phyloP scores from a whole-genome alignment of 2,888 invertebrate genomes.

The Allacma fusca region DNA sequence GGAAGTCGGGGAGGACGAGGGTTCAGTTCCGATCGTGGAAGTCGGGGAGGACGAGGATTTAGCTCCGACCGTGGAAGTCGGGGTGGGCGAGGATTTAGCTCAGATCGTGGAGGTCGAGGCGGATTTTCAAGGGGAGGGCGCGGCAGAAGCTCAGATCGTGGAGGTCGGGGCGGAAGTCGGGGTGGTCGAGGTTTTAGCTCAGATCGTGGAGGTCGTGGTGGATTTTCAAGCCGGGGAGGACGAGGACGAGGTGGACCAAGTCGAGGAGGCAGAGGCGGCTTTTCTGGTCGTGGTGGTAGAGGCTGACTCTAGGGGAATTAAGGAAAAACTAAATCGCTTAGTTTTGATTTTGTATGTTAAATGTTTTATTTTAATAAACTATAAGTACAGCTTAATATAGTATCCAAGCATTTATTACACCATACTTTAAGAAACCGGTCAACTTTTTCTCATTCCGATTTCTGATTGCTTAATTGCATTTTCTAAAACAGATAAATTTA shows the following conservation, averaged over 20 bases:
- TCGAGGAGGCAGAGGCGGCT: background rate
- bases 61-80: conserved; percentile 13
- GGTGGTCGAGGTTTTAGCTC: background rate
- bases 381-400: too few relatives aligned
- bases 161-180: background rate
- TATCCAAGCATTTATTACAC: too few relatives aligned
- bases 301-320: background rate
- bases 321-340: background rate
- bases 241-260: too few relatives aligned
- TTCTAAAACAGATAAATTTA: too few relatives aligned
- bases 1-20: conserved; percentile 26
- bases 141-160: conserved; percentile 3
- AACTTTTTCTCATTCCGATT: too few relatives aligned
- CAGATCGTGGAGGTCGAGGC: conserved; percentile 13
- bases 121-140: background rate
- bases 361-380: background rate
- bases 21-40: conserved; percentile 5
- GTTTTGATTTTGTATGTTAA: background rate
- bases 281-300: background rate
- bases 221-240: conserved; percentile 6
- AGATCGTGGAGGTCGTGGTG: conserved; percentile 24
- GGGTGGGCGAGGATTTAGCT: conserved; percentile 9
- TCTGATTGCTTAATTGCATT: too few relatives aligned
- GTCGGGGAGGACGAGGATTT: conserved; percentile 12
- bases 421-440: too few relatives aligned